Evolutionary conservation across 1,140 invertebrate genomes (phyloP), one percentile per base, ranked within the genome.

Genomic region (Hylaeus anthracinus): DNA sequence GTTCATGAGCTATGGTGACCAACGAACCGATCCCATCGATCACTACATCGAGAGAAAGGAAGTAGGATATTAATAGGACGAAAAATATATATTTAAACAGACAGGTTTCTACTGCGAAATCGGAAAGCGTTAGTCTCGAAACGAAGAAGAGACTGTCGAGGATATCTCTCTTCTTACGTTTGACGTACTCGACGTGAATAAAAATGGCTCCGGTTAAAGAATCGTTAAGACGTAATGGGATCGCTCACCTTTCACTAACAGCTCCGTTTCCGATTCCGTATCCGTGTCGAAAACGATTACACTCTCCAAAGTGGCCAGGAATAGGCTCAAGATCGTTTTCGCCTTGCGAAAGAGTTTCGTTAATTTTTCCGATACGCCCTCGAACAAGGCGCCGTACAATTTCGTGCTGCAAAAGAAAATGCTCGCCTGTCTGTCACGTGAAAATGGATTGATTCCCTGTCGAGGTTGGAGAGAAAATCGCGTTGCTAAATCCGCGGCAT

Each of bases 341-440:
- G 89, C 85, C 37, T 91, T 90, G n/a, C 79, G 83, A 86, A 91
- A 92, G 43, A 92, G 66, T 80, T 69, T 79, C n/a, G 81, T 89
- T 41, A 93, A 72, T 67, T 88, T 81, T 6, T 87, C 79, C n/a
- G 84, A 74, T 61, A 87, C 51, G 56, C 86, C 65, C 45, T 85
- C 72, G 60, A 88, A 88, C 53, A 88, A 77, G 2, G 45, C 76
- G 43, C 74, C 88, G 66, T 91, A 90, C 55, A 72, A 72, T 61
- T 58, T 82, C 76, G 84, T 70, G 45, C 92, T 93, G 56, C 10
- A 89, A 51, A 85, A 86, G 72, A 48, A 56, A 26, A 51, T 39
- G 43, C 51, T n/a, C n/a, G 9, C 43, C 9, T 64, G 51, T 37
- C 14, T 4, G 37, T 45, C 48, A n/a, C 0, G 51, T 45, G 5